Evolutionary conservation across 2,113 vertebrate species (phyloP).

Genomic region (Bujurquina vittata): DNA sequence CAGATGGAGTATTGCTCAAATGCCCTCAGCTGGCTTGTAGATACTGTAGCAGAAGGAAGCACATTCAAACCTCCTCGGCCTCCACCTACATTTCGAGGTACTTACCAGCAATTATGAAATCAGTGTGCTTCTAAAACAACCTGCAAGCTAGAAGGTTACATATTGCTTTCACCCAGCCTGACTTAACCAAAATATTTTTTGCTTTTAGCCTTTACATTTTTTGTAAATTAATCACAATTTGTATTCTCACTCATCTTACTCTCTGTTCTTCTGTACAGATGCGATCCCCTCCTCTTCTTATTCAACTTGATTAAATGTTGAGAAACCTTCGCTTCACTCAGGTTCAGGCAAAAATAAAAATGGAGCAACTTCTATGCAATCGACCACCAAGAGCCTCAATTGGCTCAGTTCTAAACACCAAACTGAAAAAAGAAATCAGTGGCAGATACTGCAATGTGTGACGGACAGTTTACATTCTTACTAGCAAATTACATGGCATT

Average conservation of each 20-base stretch:
- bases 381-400: background rate
- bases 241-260: background rate
- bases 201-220: no score
- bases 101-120: background rate
- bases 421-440: no score
- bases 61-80: slow-evolving; percentile 70
- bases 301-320: slow-evolving; percentile 25
- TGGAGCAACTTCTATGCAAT: background rate
- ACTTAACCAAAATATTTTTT: background rate
- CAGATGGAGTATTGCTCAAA: slow-evolving; percentile 87
- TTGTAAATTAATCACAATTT: no score
- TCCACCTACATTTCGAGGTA: slow-evolving; percentile 77
- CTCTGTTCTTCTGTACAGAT: slow-evolving; percentile 45
- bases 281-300: slow-evolving; percentile 24
- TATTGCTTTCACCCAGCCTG: background rate
- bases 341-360: background rate
- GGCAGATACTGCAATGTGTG: background rate
- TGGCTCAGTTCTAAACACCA: no score
- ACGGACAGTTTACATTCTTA: no score
- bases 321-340: background rate
- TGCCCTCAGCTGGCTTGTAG: slow-evolving; percentile 86
- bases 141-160: background rate
- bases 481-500: background rate
- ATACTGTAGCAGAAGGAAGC: slow-evolving; percentile 80
- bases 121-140: background rate